Evolutionary conservation across 2,797 vertebrate genomes (phyloP), one percentile per base, ranked within the genome.

Genomic region (Picus viridis): DNA sequence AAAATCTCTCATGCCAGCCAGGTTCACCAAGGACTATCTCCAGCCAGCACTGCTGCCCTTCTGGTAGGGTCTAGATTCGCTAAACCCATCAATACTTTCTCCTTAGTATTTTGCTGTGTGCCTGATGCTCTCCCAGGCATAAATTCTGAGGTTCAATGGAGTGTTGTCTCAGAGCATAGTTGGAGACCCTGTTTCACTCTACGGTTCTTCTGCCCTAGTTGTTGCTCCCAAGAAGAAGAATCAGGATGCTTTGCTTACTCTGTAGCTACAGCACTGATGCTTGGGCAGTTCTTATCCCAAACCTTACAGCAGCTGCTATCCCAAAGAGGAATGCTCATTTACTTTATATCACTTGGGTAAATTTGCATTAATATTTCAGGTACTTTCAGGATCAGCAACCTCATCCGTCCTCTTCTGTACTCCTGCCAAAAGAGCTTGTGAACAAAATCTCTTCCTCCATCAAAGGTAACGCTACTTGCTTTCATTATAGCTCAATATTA

Each of bases 131-230:
- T 32, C 24, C 29, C 6, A 39, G n/a, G 14, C 16, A 8, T 4
- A 78, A 62, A 24, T 45, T 36, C 16, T 10, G 32, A 36, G 17
- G 20, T 54, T 32, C n/a, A 14, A 36, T 13, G 30, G 4, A 11
- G 4, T 12, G 18, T 65, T 56, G 91, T 36, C 62, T 74, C 30
- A 12, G 2, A 6, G 41, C 7, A 0, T 12, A 14, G 32, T 2
- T 36, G 17, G 34, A 58, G 34, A 16, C 6, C 15, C n/a, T 11
- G n/a, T 17, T 34, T 71, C 32, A 20, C 15, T 3, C 5, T 56
- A 26, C 3, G 0, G 1, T 34, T 29, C 29, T 77, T 36, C 51
- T 43, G 32, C 23, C 56, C 41, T 29, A 16, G 7, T 5, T 8
- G 3, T 16, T 7, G 2, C 41, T 75, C 29, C 41, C 41, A 34